Evolutionary conservation across 1,140 invertebrate genomes (phyloP), one percentile per base, ranked within the genome.

Genomic region (Heliconius melpomene): DNA sequence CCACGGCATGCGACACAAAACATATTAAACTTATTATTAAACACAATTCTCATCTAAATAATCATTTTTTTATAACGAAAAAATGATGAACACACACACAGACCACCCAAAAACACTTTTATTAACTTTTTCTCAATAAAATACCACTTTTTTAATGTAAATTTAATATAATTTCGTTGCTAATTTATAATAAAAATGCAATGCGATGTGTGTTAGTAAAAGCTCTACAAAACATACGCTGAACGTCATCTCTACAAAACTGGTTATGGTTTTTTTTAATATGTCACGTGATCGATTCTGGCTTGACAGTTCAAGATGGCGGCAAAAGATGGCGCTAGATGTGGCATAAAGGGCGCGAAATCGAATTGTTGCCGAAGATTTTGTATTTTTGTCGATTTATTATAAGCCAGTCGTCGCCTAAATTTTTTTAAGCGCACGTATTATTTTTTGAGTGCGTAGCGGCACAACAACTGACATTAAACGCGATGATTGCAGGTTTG

Each of bases 221-320:
- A 87, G 85, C 84, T 86, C 86, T 87, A 91, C 85, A 93, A 89
- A 93, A 90, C 88, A 93, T 84, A 80, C 70, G 75, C 86, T 80
- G 88, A 82, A 91, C 92, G 91, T 94, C 92, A 94, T 83, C 83
- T 81, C 77, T 89, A 85, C 83, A 90, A 52, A 92, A 93, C 91
- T 88, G 89, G 91, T 93, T 94, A 87, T 80, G 89, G 88, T 91
- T 91, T 89, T 91, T 89, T 88, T 88, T 87, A 29, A 18, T 46
- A 29, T 79, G 87, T 88, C 90, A 93, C 90, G 90, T 92, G 86
- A 91, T 91, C 83, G 87, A 91, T 83, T 79, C 50, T n/a, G 3
- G 77, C 32, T 70, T 83, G 85, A 8, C 16, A 2, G 7, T 20
- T 23, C n/a, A 50, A 66, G 23, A 66, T 29, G 60, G 11, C 60